phyloP scores from a whole-genome alignment of 2,113 vertebrate species.

The Cyanoramphus novaezelandiae region DNA sequence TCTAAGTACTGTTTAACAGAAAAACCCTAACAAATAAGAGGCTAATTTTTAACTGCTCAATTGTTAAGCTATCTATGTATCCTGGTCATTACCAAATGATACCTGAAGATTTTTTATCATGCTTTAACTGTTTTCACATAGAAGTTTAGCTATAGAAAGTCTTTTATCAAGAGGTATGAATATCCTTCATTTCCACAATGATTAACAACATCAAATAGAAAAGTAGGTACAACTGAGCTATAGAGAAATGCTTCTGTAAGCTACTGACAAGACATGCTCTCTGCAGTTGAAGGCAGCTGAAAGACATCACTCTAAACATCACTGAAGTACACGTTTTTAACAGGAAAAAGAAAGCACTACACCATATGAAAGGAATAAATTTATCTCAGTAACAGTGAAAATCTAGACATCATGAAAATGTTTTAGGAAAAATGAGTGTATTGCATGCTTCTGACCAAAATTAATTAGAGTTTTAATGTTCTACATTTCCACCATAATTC shows the following conservation, averaged over 20 bases:
- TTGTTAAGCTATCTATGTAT: background rate
- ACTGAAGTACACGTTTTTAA: background rate
- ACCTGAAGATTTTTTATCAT: background rate
- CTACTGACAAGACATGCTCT: background rate
- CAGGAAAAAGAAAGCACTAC: background rate
- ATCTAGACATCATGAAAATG: conserved; percentile 68
- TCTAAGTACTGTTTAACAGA: background rate
- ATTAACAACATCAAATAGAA: background rate
- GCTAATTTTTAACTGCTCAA: background rate
- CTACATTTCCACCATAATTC: conserved; percentile 77
- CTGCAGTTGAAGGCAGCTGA: background rate
- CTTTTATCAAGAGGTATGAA: background rate
- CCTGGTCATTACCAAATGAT: background rate
- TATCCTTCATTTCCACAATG: background rate
- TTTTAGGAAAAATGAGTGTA: conserved; percentile 70
- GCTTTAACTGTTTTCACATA: background rate
- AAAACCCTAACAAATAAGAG: background rate
- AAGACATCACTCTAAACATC: background rate
- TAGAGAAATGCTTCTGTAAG: background rate
- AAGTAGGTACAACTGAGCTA: background rate
- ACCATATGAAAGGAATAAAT: conserved; percentile 32
- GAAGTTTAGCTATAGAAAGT: background rate
- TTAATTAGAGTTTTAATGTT: conserved; percentile 81
- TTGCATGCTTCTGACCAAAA: conserved; percentile 75
- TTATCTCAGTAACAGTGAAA: conserved; percentile 66